A percentile compares a stretch with the other conserved stretches of the same genome.
These are phyloP conservation scores for Pseudococcus longispinus DNA, from an alignment of 2,888 invertebrate species.

Conservation along the genomic window DNA sequence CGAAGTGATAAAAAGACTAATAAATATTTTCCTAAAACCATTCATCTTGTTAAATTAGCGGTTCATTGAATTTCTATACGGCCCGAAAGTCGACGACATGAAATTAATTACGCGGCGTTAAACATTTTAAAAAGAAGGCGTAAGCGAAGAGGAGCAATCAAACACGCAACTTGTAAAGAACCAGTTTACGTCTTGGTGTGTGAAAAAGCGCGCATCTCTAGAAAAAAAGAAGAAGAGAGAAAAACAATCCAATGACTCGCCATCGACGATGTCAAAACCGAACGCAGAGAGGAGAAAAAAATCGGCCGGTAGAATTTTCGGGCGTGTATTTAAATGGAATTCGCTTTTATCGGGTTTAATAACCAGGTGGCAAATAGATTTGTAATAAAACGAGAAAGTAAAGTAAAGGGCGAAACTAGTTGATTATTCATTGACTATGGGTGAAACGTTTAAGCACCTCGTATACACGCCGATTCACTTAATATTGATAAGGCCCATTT, in stretches of 20 bases:
- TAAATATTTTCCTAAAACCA: background rate
- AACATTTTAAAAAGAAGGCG: background rate
- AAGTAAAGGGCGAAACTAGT: slow-evolving; percentile 1
- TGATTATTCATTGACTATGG: background rate
- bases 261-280: background rate
- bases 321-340: slow-evolving; percentile 21
- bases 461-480: background rate
- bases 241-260: background rate
- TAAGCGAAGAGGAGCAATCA: background rate
- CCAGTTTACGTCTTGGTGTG: background rate
- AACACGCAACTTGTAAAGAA: background rate
- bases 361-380: slow-evolving; percentile 43
- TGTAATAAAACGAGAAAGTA: slow-evolving; percentile 33
- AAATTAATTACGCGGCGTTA: slow-evolving; percentile 14
- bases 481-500: slow-evolving; percentile 7
- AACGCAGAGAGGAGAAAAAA: background rate
- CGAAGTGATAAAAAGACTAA: slow-evolving; percentile 2
- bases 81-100: background rate
- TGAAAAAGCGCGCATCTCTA: background rate
- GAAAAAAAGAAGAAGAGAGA: background rate
- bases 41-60: slow-evolving; percentile 7
- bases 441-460: background rate
- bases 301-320: background rate
- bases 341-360: slow-evolving; percentile 24
- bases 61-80: background rate